A percentile compares a stretch with the other conserved stretches of the same genome.
phyloP scores from a whole-genome alignment of 2,888 invertebrate species.

The Chrysomela aeneicollis region DNA sequence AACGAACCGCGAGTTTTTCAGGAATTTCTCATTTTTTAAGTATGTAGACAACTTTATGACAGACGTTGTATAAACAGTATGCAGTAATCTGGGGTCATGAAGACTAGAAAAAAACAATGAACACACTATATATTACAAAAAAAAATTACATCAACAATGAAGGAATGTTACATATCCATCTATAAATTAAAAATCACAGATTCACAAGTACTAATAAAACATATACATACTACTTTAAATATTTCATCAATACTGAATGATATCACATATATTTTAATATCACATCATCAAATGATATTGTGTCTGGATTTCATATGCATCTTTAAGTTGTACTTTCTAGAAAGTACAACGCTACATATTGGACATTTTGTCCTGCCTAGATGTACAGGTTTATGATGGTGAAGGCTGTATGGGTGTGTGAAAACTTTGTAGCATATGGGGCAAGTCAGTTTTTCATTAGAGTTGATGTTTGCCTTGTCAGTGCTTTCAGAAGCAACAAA shows the following conservation, averaged over 20 bases:
- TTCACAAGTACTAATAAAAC: not conserved
- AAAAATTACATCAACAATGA: not conserved
- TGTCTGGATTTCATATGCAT: slow-evolving; percentile 41
- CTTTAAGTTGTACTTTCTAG: slow-evolving; percentile 44
- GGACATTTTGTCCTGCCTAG: slow-evolving; percentile 42
- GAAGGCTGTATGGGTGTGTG: slow-evolving; percentile 40
- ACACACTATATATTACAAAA: not conserved
- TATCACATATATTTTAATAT: not conserved
- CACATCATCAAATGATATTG: slow-evolving; percentile 26
- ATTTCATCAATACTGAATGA: not conserved
- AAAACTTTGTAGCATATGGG: slow-evolving; percentile 41
- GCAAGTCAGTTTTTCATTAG: slow-evolving; percentile 34
- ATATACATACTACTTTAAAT: not conserved
- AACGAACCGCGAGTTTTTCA: too few relatives aligned
- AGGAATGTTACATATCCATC: not conserved
- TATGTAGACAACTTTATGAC: too few relatives aligned
- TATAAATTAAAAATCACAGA: not conserved
- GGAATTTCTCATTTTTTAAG: too few relatives aligned
- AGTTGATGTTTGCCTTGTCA: slow-evolving; percentile 20
- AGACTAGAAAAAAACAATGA: not conserved
- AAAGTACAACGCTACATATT: slow-evolving; percentile 43
- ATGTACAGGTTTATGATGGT: slow-evolving; percentile 43
- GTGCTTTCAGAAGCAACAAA: slow-evolving; percentile 17
- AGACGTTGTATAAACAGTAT: too few relatives aligned
- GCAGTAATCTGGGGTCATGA: too few relatives aligned